These are phyloP conservation scores for Atractosteus spatula DNA, from an alignment of 2,113 vertebrate genomes.

Conservation along the genomic window DNA sequence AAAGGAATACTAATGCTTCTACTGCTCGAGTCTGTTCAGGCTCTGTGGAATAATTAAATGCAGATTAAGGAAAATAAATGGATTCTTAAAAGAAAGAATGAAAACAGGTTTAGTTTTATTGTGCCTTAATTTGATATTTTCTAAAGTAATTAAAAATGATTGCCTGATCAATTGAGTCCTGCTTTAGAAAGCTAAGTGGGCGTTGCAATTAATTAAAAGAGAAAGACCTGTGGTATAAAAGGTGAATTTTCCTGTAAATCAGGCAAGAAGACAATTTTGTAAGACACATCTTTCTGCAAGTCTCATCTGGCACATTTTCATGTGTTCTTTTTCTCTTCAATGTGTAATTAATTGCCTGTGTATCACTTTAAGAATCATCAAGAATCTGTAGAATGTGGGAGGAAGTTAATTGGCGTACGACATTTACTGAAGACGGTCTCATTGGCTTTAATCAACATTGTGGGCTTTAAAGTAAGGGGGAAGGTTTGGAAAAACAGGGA, in stretches of 20 bases:
- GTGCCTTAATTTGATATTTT: constrained; percentile 18
- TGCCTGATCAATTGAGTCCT: constrained; percentile 30
- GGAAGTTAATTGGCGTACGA: constrained; percentile 31
- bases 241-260: constrained; percentile 16
- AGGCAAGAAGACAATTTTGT: not conserved
- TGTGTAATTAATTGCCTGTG: constrained; percentile 9
- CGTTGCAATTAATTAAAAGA: constrained; percentile 31
- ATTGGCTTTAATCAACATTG: constrained; percentile 8
- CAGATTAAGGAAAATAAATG: constrained; percentile 10
- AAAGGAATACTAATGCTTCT: no score
- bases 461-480: constrained; percentile 2
- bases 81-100: not conserved
- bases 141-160: constrained; percentile 31
- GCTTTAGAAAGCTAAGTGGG: constrained; percentile 24
- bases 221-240: constrained; percentile 29
- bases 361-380: constrained; percentile 30
- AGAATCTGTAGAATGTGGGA: constrained; percentile 21
- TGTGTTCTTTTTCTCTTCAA: constrained; percentile 2
- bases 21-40: not conserved
- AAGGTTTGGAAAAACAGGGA: not conserved
- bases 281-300: not conserved
- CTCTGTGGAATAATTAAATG: not conserved
- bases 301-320: constrained; percentile 13
- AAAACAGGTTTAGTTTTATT: not conserved
- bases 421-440: constrained; percentile 15